phyloP scores from a whole-genome alignment of 2,797 vertebrate genomes.

The Macrochelys suwanniensis region DNA sequence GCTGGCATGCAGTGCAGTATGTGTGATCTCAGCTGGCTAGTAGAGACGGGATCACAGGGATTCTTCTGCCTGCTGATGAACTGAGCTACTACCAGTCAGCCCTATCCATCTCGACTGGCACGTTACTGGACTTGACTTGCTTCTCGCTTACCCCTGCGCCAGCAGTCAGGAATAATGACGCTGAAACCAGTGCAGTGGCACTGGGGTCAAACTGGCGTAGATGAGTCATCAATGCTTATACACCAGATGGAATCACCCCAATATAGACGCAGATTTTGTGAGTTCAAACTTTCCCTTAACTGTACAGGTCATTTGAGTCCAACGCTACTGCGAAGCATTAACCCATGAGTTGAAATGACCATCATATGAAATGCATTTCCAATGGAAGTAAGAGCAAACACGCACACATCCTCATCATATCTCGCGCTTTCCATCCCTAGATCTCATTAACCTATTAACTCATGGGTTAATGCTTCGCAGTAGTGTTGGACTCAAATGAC shows the following conservation, averaged over 20 bases:
- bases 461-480: no score
- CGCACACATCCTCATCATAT: neutral
- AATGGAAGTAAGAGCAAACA: fast-evolving
- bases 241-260: neutral
- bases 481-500: no score
- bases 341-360: neutral
- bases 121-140: neutral
- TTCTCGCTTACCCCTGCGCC: no score
- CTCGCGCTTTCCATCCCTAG: neutral
- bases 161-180: neutral
- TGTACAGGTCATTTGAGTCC: neutral
- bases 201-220: neutral
- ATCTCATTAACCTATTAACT: no score
- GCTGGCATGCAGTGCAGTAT: neutral
- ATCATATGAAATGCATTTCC: neutral
- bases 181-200: neutral
- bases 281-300: neutral
- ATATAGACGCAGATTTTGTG: neutral
- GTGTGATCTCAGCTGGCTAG: neutral
- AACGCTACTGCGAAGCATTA: neutral
- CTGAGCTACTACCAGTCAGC: neutral
- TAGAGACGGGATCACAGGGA: no score
- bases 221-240: neutral
- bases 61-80: neutral
- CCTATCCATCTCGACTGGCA: neutral